Evolutionary conservation across 2,888 invertebrate genomes (phyloP).

Genomic region (Deilephila elpenor): DNA sequence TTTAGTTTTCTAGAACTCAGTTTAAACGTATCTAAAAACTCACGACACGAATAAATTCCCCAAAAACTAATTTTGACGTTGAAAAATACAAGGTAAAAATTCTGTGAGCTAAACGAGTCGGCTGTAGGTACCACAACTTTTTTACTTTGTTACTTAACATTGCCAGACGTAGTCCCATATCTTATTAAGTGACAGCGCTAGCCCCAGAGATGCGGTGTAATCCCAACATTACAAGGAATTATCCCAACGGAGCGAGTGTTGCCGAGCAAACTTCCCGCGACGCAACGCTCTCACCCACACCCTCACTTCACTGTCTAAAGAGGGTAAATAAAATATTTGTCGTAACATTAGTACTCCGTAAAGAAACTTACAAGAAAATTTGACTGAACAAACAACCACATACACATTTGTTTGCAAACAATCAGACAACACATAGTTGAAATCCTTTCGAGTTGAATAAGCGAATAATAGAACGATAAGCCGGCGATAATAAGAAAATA

Average conservation of each 20-base stretch:
- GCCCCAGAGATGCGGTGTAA: constrained; percentile 57
- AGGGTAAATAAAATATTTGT: constrained; percentile 51
- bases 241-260: constrained; percentile 58
- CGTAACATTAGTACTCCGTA: constrained; percentile 49
- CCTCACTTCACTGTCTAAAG: constrained; percentile 43
- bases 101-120: background rate
- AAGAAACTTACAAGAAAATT: constrained; percentile 38
- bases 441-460: constrained; percentile 52
- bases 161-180: constrained; percentile 60
- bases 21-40: no score
- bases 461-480: constrained; percentile 57
- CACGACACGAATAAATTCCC: no score
- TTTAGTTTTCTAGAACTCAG: no score
- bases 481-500: constrained; percentile 64
- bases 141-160: constrained; percentile 32
- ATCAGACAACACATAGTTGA: constrained; percentile 30
- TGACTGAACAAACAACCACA: background rate
- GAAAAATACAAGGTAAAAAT: background rate
- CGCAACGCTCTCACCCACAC: constrained; percentile 41
- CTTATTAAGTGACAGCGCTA: constrained; percentile 54
- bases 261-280: constrained; percentile 53
- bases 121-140: constrained; percentile 51
- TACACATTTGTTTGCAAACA: background rate
- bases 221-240: constrained; percentile 69
- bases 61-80: background rate